Evolutionary conservation across 2,888 invertebrate genomes (phyloP), one percentile per base, ranked within the genome.

Genomic region (Meta bourneti): DNA sequence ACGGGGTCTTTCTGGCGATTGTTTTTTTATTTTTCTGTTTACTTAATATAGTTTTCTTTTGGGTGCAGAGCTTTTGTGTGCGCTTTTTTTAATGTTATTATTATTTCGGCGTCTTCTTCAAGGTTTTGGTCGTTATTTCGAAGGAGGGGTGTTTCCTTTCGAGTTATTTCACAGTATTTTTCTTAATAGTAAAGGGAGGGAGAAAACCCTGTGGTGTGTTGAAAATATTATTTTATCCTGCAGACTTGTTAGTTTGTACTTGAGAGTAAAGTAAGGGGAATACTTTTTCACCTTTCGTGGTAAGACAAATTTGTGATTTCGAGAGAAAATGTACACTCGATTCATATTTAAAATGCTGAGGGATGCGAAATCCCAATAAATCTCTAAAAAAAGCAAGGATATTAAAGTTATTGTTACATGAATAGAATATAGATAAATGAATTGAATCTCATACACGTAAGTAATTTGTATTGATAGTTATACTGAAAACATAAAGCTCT

Each of bases 11-110:
- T 78, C n/a, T 51, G 20, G n/a, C 49, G n/a, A n/a, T 54, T 19
- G 20, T 5, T 72, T 79, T 87, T 86, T 79, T 34, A 74, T 81
- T 75, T 70, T 80, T 75, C 54, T 89, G 74, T 89, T 89, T 89
- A 69, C 88, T 89, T 89, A 89, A 89, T 81, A 89, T 75, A 89
- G 69, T 75, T 89, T 89, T 89, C 81, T 77, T 89, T 89, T 34
- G 34, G 51, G 69, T 48, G 69, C 61, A 61, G 52, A 54, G 54
- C 74, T 89, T 75, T 74, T 81, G 51, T 80, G 20, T 11, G 8
- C 9, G 20, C 72, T 69, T 75, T 69, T 80, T 74, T 74, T 81
- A 16, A 13, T 81, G 48, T 81, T 34, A 74, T 81, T 79, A 70
- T 52, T 69, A 72, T 74, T 52, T 61, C 61, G 52, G 49, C 52